phyloP scores from a whole-genome alignment of 2,888 invertebrate species.

The Geophilus truncorum region DNA sequence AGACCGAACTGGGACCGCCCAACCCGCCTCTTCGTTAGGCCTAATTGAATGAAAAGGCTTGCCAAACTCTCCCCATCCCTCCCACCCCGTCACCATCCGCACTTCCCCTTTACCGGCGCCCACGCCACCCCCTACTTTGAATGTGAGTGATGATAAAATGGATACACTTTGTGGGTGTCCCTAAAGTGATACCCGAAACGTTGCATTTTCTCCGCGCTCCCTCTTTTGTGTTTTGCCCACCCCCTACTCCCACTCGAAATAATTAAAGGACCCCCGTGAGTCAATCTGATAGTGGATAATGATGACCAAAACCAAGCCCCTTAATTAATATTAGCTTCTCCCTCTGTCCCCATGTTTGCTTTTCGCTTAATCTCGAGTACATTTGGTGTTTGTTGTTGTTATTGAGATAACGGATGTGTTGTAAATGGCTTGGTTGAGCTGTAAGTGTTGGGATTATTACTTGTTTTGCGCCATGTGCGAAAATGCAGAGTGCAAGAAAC shows the following conservation, averaged over 20 bases:
- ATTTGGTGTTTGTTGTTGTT: background rate
- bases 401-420: background rate
- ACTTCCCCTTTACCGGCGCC: background rate
- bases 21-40: conserved; percentile 9
- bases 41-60: conserved; percentile 2
- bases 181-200: background rate
- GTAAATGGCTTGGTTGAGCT: background rate
- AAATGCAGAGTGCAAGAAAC: too few species aligned
- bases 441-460: background rate
- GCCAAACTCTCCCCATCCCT: background rate
- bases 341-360: background rate
- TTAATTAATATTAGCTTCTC: background rate
- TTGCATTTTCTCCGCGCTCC: background rate
- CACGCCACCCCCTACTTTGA: background rate
- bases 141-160: background rate
- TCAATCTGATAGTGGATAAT: background rate
- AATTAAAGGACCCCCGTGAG: background rate
- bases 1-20: conserved; percentile 3
- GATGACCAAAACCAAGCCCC: background rate
- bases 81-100: background rate
- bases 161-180: background rate
- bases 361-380: background rate
- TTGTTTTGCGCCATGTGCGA: too few species aligned
- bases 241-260: background rate
- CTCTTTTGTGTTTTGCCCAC: background rate